Conservation (phyloP, 2,888 invertebrate species). For the Xestia sexstrigata region DNA sequence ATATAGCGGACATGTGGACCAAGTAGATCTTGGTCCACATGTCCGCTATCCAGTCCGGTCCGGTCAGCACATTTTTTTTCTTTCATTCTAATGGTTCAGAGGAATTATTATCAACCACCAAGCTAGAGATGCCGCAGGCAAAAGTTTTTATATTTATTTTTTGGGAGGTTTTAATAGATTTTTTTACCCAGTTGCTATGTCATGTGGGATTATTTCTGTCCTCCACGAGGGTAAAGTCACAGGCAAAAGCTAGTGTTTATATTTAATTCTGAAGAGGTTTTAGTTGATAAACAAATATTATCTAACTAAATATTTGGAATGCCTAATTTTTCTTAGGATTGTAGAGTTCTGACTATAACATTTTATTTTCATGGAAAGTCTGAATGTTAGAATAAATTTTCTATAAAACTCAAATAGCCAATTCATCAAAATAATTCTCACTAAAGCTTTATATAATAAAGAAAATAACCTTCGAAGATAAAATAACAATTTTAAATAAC, state of each 20-base stretch:
- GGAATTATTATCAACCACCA: neutral
- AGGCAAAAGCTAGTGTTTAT: neutral
- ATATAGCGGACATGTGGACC: neutral
- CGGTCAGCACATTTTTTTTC: neutral
- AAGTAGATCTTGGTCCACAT: no score
- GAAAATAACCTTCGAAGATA: neutral
- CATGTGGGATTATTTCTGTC: no score
- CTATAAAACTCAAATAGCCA: neutral
- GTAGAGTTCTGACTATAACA: neutral
- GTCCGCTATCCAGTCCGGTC: no score
- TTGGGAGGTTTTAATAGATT: no score
- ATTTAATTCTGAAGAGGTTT: neutral
- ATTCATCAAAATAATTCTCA: neutral
- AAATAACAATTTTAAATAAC: neutral
- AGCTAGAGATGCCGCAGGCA: neutral
- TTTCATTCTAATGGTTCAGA: neutral
- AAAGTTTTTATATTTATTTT: neutral
- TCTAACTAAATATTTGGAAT: neutral
- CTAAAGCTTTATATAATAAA: neutral
- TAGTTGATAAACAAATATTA: neutral
- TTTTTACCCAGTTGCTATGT: no score
- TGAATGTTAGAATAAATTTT: neutral
- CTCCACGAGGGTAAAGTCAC: neutral
- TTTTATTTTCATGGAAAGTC: neutral
- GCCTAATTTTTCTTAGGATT: neutral